Conservation (phyloP, 2,797 vertebrate genomes). For the Synaphobranchus kaupii region DNA sequence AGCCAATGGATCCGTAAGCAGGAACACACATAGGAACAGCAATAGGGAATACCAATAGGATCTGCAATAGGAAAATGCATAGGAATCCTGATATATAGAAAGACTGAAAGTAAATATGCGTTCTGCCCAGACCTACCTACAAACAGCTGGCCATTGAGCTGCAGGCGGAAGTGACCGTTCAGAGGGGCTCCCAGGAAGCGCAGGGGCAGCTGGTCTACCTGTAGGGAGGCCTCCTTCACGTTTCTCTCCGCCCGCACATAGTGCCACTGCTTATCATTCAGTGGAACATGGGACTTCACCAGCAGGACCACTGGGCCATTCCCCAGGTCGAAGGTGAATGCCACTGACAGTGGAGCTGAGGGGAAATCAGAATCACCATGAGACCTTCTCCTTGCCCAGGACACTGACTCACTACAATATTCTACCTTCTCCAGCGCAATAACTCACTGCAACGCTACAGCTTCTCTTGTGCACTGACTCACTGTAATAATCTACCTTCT, state of each 20-base stretch:
- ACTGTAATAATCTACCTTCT: no score
- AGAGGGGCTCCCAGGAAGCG: slow-evolving; percentile 76
- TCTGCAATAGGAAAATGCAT: background rate
- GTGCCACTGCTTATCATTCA: slow-evolving; percentile 98
- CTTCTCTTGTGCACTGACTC: no score
- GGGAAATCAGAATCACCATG: background rate
- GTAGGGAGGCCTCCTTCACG: slow-evolving; percentile 86
- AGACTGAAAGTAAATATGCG: background rate
- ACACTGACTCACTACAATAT: no score
- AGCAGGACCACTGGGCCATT: slow-evolving; percentile 81
- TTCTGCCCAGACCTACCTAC: slow-evolving; percentile 78
- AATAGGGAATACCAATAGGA: background rate
- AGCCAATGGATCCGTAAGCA: background rate
- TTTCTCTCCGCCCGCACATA: slow-evolving; percentile 86
- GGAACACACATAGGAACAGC: background rate
- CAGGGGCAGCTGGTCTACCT: slow-evolving; percentile 86
- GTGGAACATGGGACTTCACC: slow-evolving; percentile 80
- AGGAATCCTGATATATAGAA: background rate
- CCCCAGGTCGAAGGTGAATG: slow-evolving; percentile 89
- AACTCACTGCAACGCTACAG: no score
- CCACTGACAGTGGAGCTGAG: slow-evolving; percentile 86
- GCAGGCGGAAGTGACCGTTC: slow-evolving; percentile 84
- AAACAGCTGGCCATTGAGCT: slow-evolving; percentile 90
- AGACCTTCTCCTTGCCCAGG: background rate
- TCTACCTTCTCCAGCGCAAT: no score